These are phyloP conservation scores for Lepidocolaptes lacrymiger DNA, from an alignment of 2,797 vertebrate species.

Conservation along the genomic window DNA sequence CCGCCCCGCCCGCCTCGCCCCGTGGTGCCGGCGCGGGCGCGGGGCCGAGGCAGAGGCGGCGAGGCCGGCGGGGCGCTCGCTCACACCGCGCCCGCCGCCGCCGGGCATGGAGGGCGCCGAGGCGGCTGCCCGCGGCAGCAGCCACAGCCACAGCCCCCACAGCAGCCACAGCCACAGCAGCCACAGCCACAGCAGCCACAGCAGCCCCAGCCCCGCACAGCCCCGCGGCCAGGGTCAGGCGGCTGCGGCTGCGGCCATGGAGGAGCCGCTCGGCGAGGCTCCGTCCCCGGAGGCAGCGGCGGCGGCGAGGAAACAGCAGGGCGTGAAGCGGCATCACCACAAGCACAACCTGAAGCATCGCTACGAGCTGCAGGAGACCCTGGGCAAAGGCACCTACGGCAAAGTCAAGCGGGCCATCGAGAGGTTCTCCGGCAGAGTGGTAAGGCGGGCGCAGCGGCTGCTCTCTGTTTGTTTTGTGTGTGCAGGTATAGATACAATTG, in stretches of 20 bases:
- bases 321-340: conserved; percentile 96
- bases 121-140: too few relatives aligned
- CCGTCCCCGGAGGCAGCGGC: conserved; percentile 36
- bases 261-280: conserved; percentile 35
- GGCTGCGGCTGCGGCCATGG: conserved; percentile 30
- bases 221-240: neutral
- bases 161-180: too few relatives aligned
- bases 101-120: too few relatives aligned
- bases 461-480: neutral
- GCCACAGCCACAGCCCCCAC: too few relatives aligned
- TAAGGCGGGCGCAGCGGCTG: conserved; percentile 74
- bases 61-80: too few relatives aligned
- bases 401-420: conserved; percentile 98
- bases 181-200: too few relatives aligned
- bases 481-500: neutral
- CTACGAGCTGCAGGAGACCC: conserved; percentile 96
- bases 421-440: conserved; percentile 95
- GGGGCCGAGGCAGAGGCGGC: too few relatives aligned
- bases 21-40: conserved; percentile 7
- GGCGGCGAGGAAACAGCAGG: conserved; percentile 80
- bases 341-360: conserved; percentile 99
- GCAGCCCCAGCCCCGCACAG: neutral
- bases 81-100: too few relatives aligned
- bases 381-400: conserved; percentile 96
- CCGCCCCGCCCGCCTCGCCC: conserved; percentile 24